Evolutionary conservation across 2,888 invertebrate species (phyloP).

Genomic region (Eretmocerus hayati): DNA sequence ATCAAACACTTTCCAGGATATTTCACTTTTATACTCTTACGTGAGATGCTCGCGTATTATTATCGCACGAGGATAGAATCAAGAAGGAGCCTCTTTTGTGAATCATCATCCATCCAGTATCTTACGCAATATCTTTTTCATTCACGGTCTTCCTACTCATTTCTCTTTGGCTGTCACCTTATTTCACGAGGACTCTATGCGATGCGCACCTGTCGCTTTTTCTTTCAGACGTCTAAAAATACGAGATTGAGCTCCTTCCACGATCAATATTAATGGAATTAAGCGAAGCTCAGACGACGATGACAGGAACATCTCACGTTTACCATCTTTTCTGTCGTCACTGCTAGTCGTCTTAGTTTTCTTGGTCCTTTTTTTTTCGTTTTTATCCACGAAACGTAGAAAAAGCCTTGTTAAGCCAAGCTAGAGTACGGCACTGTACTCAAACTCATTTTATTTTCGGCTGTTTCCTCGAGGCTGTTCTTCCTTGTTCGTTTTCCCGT

Average conservation of each 20-base stretch:
- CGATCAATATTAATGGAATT: slow-evolving; percentile 16
- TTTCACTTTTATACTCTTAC: too few relatives aligned
- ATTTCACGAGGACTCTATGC: too few relatives aligned
- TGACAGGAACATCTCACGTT: neutral
- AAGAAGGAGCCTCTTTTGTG: too few relatives aligned
- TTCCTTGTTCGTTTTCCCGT: neutral
- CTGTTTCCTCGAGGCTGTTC: neutral
- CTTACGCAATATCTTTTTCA: too few relatives aligned
- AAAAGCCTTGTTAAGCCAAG: neutral
- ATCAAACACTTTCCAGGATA: too few relatives aligned
- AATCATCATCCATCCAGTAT: too few relatives aligned
- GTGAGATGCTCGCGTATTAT: too few relatives aligned
- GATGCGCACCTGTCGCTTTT: neutral
- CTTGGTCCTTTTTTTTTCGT: neutral
- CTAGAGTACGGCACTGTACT: too few relatives aligned
- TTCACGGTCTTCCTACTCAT: neutral
- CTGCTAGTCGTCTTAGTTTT: neutral
- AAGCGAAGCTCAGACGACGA: neutral
- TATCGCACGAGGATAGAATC: too few relatives aligned
- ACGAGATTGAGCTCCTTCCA: slow-evolving; percentile 3
- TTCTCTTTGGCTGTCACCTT: neutral
- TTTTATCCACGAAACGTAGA: neutral
- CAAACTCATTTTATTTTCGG: too few relatives aligned
- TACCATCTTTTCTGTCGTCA: neutral
- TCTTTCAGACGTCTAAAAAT: neutral